Evolutionary conservation across 2,113 vertebrate genomes (phyloP).

Genomic region (Trochalopteron elliotii): DNA sequence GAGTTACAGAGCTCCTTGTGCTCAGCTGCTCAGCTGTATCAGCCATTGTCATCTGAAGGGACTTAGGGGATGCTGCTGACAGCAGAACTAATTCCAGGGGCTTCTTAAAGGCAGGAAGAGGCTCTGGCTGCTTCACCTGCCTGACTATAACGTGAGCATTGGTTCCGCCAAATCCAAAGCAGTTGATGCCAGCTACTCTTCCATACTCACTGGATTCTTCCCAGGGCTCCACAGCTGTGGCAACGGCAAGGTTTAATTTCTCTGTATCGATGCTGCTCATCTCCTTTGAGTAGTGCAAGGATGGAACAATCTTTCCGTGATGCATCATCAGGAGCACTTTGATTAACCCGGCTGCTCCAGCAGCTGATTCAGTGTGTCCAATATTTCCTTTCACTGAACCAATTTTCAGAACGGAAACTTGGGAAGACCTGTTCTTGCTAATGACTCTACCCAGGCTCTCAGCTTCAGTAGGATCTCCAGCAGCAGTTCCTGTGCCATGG

Average conservation of each 20-base stretch:
- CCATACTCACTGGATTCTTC: conserved; percentile 53
- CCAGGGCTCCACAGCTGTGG: conserved; percentile 76
- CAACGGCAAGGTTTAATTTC: conserved; percentile 75
- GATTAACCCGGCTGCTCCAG: conserved; percentile 84
- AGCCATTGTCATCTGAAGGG: conserved; percentile 66
- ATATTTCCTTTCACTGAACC: conserved; percentile 87
- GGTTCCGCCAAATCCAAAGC: conserved; percentile 89
- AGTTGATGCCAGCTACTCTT: conserved; percentile 83
- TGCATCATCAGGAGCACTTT: conserved; percentile 91
- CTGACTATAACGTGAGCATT: conserved; percentile 83
- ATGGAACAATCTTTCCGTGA: conserved; percentile 82
- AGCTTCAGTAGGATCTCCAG: conserved; percentile 80
- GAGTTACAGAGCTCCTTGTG: conserved; percentile 28
- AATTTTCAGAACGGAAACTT: conserved; percentile 60
- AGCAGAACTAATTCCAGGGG: conserved; percentile 74
- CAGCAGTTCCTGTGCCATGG: conserved; percentile 82
- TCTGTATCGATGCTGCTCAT: conserved; percentile 74
- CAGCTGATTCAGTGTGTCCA: conserved; percentile 85
- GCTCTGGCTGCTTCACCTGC: conserved; percentile 62
- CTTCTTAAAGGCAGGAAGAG: conserved; percentile 11
- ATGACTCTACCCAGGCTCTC: conserved; percentile 74
- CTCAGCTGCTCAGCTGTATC: conserved; percentile 73
- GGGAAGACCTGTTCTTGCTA: conserved; percentile 63
- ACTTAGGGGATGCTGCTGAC: conserved; percentile 80
- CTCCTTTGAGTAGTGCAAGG: conserved; percentile 80